These are phyloP conservation scores for Pantherophis guttatus DNA, from an alignment of 2,113 vertebrate genomes.

Conservation along the genomic window DNA sequence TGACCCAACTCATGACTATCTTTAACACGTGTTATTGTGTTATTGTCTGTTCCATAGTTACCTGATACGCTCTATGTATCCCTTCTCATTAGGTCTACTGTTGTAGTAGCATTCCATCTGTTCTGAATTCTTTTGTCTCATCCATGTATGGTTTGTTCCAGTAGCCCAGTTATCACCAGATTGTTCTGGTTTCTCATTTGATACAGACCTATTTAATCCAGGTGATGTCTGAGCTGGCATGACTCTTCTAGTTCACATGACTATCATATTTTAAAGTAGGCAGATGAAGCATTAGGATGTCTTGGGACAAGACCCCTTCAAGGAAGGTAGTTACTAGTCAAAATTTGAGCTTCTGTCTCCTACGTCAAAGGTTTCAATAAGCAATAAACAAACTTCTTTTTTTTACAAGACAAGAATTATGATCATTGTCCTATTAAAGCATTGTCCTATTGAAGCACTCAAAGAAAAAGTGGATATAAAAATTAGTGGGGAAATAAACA, in stretches of 20 bases:
- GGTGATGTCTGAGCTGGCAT: too few relatives aligned
- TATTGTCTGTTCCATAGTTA: neutral
- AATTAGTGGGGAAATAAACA: neutral
- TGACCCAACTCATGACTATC: too few relatives aligned
- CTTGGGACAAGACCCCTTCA: too few relatives aligned
- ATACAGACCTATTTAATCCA: too few relatives aligned
- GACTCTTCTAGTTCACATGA: too few relatives aligned
- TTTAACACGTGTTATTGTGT: too few relatives aligned
- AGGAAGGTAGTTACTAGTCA: too few relatives aligned
- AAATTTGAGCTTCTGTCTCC: too few relatives aligned
- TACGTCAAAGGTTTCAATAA: neutral
- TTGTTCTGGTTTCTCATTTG: too few relatives aligned
- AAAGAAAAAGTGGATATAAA: neutral
- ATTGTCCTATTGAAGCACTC: neutral
- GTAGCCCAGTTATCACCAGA: too few relatives aligned
- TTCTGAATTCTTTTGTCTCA: neutral
- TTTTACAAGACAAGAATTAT: neutral
- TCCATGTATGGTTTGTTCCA: neutral
- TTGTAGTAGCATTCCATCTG: neutral
- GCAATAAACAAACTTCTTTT: neutral
- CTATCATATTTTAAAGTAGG: too few relatives aligned
- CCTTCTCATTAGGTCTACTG: neutral
- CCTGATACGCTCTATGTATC: neutral
- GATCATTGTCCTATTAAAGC: neutral
- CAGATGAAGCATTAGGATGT: too few relatives aligned